Base-by-base conservation (phyloP, 2,888 invertebrate species). In the Cremastobaeus sp. region DNA sequence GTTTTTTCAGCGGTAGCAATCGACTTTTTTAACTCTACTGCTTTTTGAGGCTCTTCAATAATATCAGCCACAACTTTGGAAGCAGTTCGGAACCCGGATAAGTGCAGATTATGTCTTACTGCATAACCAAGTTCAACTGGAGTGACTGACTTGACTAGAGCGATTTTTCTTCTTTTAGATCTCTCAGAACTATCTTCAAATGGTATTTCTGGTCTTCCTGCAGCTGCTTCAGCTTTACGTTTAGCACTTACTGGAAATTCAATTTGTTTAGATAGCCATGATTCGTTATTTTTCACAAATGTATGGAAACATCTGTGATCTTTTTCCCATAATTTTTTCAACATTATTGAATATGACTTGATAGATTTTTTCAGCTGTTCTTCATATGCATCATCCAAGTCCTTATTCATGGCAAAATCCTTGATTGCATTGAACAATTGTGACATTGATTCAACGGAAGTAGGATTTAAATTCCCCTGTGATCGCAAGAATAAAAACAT, bases 131-230 rank as follows among this genome's bases (percentile, higher is more conserved):
- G 2, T 28, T 57, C 21, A 15, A 1, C 32, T 2, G 21, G 6
- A 12, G 15, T 34, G 0, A 43, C 3, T 21, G 20, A 18, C 20
- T 15, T 57, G 2, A 9, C 20, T 12, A 43, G 1, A 1, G 43
- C n/a, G 20, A 55, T 32, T 32, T 32, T 55, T 18, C 20, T n/a
- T 25, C 55, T 14, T 17, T 37, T 54, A 1, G 54, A 15, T 39
- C 17, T 25, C 0, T 2, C 1, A 15, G 9, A n/a, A 17, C 52
- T 18, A 1, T 52, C 25, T 14, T 52, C 25, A 14, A 35, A 52
- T n/a, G 8, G 6, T 21, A 12, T 52, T 4, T 21, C 9, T 9
- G 52, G 52, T 9, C 35, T 12, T 0, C 37, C 54, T 11, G 5
- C 12, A 21, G 34, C 1, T 39, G 1, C 5, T 21, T 20, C 11